Evolutionary conservation across 2,797 vertebrate genomes (phyloP).

Genomic region (Tragelaphus eurycerus): DNA sequence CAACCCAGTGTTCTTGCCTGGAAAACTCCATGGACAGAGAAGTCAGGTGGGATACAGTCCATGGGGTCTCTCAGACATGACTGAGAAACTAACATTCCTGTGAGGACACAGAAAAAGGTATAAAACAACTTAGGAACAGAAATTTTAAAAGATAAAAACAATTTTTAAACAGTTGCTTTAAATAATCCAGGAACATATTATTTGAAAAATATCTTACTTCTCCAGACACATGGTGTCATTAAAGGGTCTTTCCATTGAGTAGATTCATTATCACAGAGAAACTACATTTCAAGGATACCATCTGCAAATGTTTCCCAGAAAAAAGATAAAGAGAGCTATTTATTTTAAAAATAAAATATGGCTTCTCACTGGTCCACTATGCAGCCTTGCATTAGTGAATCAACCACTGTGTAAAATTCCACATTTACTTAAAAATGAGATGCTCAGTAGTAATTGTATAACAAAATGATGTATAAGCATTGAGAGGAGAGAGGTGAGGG

Average conservation of each 20-base stretch:
- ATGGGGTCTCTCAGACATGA: background rate
- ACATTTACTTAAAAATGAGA: conserved; percentile 53
- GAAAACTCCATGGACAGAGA: background rate
- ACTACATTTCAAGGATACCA: background rate
- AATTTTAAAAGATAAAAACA: background rate
- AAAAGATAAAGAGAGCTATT: conserved; percentile 37
- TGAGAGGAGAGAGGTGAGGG: background rate
- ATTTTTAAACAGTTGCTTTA: background rate
- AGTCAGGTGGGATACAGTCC: background rate
- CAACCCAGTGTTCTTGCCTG: background rate
- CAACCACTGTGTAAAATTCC: conserved; percentile 49
- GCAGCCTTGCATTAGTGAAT: conserved; percentile 40
- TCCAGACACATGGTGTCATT: background rate
- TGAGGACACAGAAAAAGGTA: background rate
- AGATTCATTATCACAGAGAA: conserved; percentile 1
- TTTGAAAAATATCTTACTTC: conserved; percentile 18
- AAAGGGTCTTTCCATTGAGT: background rate
- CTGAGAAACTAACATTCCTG: background rate
- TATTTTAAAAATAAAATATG: conserved; percentile 36
- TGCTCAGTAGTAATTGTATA: conserved; percentile 4
- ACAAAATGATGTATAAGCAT: conserved; percentile 20
- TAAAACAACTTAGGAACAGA: background rate
- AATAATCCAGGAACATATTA: background rate
- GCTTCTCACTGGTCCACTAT: background rate
- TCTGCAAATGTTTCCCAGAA: conserved; percentile 37